Evolutionary conservation across 2,888 invertebrate genomes (phyloP), one percentile per base, ranked within the genome.

Genomic region (Biston stratarius): DNA sequence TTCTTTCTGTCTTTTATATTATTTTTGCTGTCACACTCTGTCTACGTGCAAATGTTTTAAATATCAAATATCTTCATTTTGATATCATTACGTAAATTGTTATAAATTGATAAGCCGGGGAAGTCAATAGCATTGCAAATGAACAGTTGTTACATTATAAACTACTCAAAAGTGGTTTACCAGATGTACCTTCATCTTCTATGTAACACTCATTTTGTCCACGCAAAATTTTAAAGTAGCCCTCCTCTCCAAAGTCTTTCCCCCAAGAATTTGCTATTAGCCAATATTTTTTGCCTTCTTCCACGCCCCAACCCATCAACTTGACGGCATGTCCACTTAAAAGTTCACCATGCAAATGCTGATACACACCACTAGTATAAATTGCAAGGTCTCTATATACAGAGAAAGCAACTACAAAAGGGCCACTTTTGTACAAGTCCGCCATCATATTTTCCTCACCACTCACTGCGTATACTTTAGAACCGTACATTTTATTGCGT

Each of bases 261-360:
- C 52, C 52, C 52, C 52, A 98, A 0, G 97, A 97, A 90, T 97
- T 97, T 64, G 96, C 97, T 71, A 97, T 95, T 11, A 97, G 91
- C 97, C 97, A 97, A 84, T 97, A 97, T 12, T 96, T 96, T 9
- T 94, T 94, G 12, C 94, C 94, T 51, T 94, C 92, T 65, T 96
- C 96, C 0, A 94, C 94, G 44, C 97, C 97, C 97, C 97, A 98
- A 11, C 97, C 97, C 45, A 97, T 83, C 81, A 96, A 14, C 52
- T 52, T 52, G 9, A 52, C 52, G 14, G 38, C 52, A 38, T 52
- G 52, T 0, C 9, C 14, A 14, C 7, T 14, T 1, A 36, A 0
- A 5, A 1, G 14, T 0, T 10, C 7, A 38, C 36, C 52, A 38
- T 14, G 1, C n/a, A 38, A 14, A n/a, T 52, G 52, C 9, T 38